Evolutionary conservation across 2,113 vertebrate genomes (phyloP), one percentile per base, ranked within the genome.

Genomic region (Sporophila hypoxantha): DNA sequence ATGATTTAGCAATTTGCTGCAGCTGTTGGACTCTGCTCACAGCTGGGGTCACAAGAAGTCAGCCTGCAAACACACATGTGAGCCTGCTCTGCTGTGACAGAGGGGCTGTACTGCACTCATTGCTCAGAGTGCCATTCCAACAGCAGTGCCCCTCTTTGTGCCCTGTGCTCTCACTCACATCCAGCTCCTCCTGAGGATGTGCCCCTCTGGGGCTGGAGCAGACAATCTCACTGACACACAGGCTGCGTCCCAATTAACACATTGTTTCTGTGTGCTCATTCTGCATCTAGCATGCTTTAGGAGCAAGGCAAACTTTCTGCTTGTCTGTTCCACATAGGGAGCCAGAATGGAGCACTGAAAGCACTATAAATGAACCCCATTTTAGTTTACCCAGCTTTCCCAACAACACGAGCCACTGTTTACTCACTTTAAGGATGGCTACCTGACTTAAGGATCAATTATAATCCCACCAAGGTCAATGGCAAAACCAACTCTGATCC

Each of bases 1-100:
- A 86, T 60, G 74, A 91, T 84, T 78, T 66, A 91, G 75, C 55
- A 78, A 49, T 88, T 69, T 88, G 55, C 81, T 78, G 74, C 62
- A 90, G 86, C 75, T 84, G 70, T n/a, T 68, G 21, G 55, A 62
- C 70, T 34, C 46, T 8, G 29, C 53, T 86, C 78, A 56, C 55
- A 82, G 62, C n/a, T 79, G 84, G 42, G 34, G 47, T 91, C 86
- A 87, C 46, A 37, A 41, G 0, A 53, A 66, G 50, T 47, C 76
- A 86, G 78, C 71, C 21, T 62, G 59, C 67, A 91, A 39, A 25
- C 55, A 68, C 49, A 30, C 36, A 65, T 22, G 39, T 25, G 69
- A 86, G 46, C 30, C 34, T 66, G 20, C 37, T 17, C 44, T 32
- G 57, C 80, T 68, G 70, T 3, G 32, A 50, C 59, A 57, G 37